Base-by-base conservation (phyloP, 35 echinoderm and acorn worm genomes). In the Ophiothrix spiculata region DNA sequence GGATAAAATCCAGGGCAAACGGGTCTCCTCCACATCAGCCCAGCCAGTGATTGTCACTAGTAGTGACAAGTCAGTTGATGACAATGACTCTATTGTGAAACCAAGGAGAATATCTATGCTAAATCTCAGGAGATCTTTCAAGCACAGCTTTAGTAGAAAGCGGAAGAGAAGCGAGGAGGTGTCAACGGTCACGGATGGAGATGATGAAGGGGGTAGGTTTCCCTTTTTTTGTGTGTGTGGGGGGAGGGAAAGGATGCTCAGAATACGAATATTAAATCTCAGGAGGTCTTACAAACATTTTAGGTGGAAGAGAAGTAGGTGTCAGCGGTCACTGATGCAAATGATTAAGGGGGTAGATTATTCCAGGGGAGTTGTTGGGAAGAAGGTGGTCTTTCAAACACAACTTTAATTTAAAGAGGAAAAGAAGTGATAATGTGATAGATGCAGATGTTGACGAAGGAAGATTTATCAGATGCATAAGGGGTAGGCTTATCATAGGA, bases 21-120 rank as follows among this genome's bases (percentile, higher is more conserved):
- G 56, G 46, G n/a, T 16, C 4, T n/a, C 60, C n/a, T 15, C 49
- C 14, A 15, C 54, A 36, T 14, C 31, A 10, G 3, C 60, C 29
- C 80, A 90, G 15, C 46, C 40, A 32, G 19, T 60, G 19, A 34
- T 39, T 25, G 74, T 76, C 39, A 38, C 21, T 39, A 75, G 84
- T 41, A 75, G 11, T 69, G 73, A 88, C 0, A 80, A 85, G 15
- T 19, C 21, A 69, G 83, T 35, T 37, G 36, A 89, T 11, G 41
- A 86, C 33, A 80, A 37, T 37, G 80, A 94, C 37, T 60, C 83
- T 21, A 80, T 84, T 4, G 60, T 10, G 25, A 2, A 25, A n/a
- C 1, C 60, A 6, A 69, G 17, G 16, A n/a, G 23, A 25, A 6
- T 4, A n/a, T 69, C 60, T n/a, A n/a, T n/a, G n/a, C n/a, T n/a